phyloP scores from a whole-genome alignment of 2,113 vertebrate genomes.

The Piprites chloris region DNA sequence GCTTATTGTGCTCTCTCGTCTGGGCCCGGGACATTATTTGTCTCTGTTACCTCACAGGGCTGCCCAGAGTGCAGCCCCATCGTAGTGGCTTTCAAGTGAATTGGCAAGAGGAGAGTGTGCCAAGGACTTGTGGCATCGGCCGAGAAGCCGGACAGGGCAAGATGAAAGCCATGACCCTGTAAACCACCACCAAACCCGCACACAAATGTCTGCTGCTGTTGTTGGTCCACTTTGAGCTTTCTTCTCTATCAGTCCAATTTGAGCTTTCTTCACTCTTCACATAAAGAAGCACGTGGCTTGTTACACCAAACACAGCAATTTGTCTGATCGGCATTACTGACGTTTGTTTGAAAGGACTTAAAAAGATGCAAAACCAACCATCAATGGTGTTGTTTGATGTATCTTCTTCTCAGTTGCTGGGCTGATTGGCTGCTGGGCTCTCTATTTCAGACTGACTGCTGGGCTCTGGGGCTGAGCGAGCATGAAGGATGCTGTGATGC shows the following conservation, averaged over 20 bases:
- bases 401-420: neutral
- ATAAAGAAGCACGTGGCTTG: fast-evolving
- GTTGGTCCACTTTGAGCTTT: fast-evolving
- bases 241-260: neutral
- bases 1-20: neutral
- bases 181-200: neutral
- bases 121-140: neutral
- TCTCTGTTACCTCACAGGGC: fast-evolving
- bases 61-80: neutral
- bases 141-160: neutral
- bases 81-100: neutral
- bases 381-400: neutral
- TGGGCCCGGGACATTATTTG: fast-evolving
- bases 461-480: fast-evolving
- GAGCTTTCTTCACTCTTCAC: neutral
- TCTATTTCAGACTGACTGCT: neutral
- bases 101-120: neutral
- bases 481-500: fast-evolving
- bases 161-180: neutral
- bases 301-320: neutral
- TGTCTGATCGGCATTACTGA: neutral
- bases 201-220: neutral
- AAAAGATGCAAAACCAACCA: neutral
- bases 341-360: neutral
- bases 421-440: neutral